A percentile compares a stretch with the other conserved stretches of the same genome.
Evolutionary conservation across 2,797 vertebrate species (phyloP).

Genomic region (Psittacula echo): DNA sequence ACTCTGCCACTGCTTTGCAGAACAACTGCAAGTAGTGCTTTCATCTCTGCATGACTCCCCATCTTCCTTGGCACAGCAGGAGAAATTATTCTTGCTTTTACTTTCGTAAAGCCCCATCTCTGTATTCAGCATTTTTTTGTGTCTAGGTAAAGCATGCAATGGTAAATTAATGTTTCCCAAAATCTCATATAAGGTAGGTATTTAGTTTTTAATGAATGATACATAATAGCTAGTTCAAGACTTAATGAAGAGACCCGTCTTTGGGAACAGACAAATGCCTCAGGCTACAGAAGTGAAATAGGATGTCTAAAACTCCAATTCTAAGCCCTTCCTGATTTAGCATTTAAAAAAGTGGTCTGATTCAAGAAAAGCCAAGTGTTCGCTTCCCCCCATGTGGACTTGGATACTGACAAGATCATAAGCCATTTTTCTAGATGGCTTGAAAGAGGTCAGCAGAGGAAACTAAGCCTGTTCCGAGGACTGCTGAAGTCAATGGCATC

Average conservation of each 20-base stretch:
- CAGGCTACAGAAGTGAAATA: not conserved
- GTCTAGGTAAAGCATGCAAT: not conserved
- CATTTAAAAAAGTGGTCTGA: not conserved
- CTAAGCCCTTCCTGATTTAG: not conserved
- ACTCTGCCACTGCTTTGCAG: not conserved
- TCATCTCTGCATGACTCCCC: not conserved
- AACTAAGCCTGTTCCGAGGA: not conserved
- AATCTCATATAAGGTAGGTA: not conserved
- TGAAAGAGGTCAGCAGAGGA: slow-evolving; percentile 34
- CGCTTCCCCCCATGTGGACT: not conserved
- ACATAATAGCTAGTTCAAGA: not conserved
- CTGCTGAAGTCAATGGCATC: slow-evolving; percentile 28
- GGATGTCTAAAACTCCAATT: not conserved
- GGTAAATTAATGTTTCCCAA: not conserved
- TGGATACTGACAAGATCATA: not conserved
- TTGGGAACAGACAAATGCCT: not conserved
- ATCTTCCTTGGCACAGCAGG: not conserved
- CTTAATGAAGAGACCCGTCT: not conserved
- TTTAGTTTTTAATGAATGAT: not conserved
- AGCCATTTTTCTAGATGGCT: slow-evolving; percentile 31
- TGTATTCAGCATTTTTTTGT: not conserved
- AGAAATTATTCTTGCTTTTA: not conserved
- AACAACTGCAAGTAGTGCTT: not conserved
- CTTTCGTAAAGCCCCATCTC: not conserved
- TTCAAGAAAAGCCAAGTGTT: not conserved